A percentile compares a stretch with the other conserved stretches of the same genome.
Evolutionary conservation across 1,140 invertebrate species (phyloP).

Genomic region (Phortica variegata): DNA sequence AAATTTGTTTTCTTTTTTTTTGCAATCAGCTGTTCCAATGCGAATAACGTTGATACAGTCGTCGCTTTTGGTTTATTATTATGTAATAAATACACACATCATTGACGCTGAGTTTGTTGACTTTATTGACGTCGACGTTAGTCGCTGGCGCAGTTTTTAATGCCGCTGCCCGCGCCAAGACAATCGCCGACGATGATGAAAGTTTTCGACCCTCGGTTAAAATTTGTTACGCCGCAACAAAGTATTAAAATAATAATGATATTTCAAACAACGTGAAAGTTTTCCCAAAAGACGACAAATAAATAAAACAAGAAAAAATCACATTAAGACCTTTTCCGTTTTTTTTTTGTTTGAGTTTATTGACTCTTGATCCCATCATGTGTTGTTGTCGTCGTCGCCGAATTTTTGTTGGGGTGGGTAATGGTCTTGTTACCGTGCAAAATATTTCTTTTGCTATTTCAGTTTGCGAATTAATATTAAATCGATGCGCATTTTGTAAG

Average conservation of each 20-base stretch:
- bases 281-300: constrained; percentile 15
- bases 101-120: constrained; percentile 32
- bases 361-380: constrained; percentile 55
- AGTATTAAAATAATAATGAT: not conserved
- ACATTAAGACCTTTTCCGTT: too few relatives aligned
- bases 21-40: not conserved
- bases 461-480: constrained; percentile 31
- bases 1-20: not conserved
- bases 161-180: not conserved
- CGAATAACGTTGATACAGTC: constrained; percentile 24
- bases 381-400: too few relatives aligned
- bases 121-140: constrained; percentile 8
- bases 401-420: constrained; percentile 54
- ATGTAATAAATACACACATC: not conserved
- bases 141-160: not conserved
- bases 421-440: constrained; percentile 26
- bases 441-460: constrained; percentile 12
- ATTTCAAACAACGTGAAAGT: constrained; percentile 31
- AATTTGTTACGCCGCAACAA: not conserved
- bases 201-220: constrained; percentile 22
- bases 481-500: constrained; percentile 9
- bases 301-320: constrained; percentile 1
- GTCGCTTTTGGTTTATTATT: constrained; percentile 11
- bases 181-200: constrained; percentile 16
- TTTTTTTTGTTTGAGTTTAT: too few relatives aligned